Percentiles rank a stretch among this genome's conserved stretches.
phyloP scores from a whole-genome alignment of 2,888 invertebrate species.

The Chalcosyrphus nemorum region DNA sequence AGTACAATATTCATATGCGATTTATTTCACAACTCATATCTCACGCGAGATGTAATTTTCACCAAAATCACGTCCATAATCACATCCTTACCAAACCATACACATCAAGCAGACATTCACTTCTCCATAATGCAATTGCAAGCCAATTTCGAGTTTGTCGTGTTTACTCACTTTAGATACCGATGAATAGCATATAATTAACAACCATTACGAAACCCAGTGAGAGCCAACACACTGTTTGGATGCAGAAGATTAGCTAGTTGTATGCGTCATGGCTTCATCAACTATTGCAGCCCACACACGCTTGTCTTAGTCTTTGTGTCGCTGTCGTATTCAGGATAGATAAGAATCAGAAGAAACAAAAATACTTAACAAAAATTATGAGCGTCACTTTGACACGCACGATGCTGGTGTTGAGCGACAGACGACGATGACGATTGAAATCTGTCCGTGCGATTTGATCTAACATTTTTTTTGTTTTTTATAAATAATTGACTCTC shows the following conservation, averaged over 20 bases:
- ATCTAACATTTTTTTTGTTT: constrained; percentile 61
- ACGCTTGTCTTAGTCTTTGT: constrained; percentile 3
- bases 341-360: constrained; percentile 52
- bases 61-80: constrained; percentile 3
- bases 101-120: constrained; percentile 40
- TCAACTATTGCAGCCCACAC: constrained; percentile 58
- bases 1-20: background rate
- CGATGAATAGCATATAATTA: constrained; percentile 65
- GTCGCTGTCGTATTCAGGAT: background rate
- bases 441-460: constrained; percentile 32
- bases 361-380: constrained; percentile 52
- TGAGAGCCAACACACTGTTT: constrained; percentile 40
- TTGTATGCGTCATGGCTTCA: constrained; percentile 50
- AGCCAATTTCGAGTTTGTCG: constrained; percentile 55
- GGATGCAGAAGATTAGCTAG: constrained; percentile 54
- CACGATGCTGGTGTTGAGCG: constrained; percentile 21
- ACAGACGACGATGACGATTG: constrained; percentile 30
- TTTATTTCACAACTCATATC: background rate
- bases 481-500: constrained; percentile 43
- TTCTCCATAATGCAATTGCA: constrained; percentile 24
- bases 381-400: constrained; percentile 55
- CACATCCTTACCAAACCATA: constrained; percentile 31
- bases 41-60: background rate
- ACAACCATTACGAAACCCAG: constrained; percentile 64
- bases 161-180: constrained; percentile 49